Evolutionary conservation across 2,797 vertebrate species (phyloP).

Genomic region (Falco columbarius): DNA sequence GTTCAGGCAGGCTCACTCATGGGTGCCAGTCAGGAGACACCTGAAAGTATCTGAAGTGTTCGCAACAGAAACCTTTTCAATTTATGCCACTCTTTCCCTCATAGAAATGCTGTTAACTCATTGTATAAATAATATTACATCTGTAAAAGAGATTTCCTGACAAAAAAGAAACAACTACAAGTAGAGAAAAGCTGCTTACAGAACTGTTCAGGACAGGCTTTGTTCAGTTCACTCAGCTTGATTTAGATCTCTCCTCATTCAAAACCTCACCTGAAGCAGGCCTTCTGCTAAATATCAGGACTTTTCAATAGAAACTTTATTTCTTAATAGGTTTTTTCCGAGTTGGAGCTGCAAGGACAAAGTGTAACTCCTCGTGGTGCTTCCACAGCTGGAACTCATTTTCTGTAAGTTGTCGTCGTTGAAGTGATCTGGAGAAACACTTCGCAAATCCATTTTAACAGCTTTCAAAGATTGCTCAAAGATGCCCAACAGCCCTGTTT

Average conservation of each 20-base stretch:
- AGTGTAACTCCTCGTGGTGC: not conserved
- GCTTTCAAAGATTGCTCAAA: not conserved
- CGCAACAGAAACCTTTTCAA: not conserved
- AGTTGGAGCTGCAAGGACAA: not conserved
- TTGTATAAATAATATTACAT: not conserved
- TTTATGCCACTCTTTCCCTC: not conserved
- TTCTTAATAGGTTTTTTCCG: not conserved
- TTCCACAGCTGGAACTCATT: constrained; percentile 34
- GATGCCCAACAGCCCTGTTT: not conserved
- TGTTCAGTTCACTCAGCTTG: not conserved
- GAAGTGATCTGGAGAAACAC: constrained; percentile 10
- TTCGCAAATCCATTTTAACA: constrained; percentile 4
- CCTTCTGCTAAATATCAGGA: not conserved
- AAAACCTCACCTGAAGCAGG: not conserved
- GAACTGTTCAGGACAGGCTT: not conserved
- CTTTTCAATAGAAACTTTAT: not conserved
- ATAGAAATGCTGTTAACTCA: not conserved
- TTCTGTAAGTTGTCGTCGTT: not conserved
- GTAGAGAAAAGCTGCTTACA: not conserved
- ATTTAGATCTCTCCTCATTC: not conserved
- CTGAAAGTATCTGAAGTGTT: not conserved
- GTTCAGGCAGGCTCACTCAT: not conserved
- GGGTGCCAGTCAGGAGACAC: not conserved
- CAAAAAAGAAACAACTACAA: not conserved
- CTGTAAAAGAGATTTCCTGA: not conserved